Evolutionary conservation across 2,888 invertebrate genomes (phyloP).

Genomic region (Dolomedes plantarius): DNA sequence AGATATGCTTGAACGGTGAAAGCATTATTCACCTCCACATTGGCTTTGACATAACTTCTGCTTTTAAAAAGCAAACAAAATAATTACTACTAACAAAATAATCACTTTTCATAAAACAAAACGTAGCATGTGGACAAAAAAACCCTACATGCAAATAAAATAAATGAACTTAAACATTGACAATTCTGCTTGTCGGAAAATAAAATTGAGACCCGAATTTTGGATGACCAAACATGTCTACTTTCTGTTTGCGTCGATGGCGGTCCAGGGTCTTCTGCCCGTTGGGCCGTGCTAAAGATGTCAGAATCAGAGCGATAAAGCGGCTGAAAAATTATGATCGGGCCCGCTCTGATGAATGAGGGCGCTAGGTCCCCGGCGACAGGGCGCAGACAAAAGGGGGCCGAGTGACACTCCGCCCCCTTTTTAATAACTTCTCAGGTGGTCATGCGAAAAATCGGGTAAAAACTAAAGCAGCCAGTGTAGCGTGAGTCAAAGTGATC

Average conservation of each 20-base stretch:
- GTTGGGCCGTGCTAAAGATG: conserved; percentile 41
- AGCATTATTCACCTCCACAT: no score
- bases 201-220: no score
- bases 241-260: not conserved
- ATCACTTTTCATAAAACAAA: no score
- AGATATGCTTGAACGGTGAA: no score
- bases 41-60: no score
- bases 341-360: conserved; percentile 27
- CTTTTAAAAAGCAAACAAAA: no score
- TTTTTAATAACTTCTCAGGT: conserved; percentile 55
- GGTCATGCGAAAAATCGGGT: conserved; percentile 45
- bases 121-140: no score
- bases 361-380: not conserved
- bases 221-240: conserved; percentile 25
- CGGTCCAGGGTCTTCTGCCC: not conserved
- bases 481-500: conserved; percentile 30
- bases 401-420: not conserved
- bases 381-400: conserved; percentile 14
- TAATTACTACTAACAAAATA: no score
- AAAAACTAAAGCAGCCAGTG: conserved; percentile 12
- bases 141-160: no score
- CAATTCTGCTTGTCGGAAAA: no score
- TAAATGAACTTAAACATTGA: no score
- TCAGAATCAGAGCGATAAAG: conserved; percentile 41
- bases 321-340: conserved; percentile 35